Base-by-base conservation (phyloP, 2,888 invertebrate genomes). In the Zeuzera pyrina region DNA sequence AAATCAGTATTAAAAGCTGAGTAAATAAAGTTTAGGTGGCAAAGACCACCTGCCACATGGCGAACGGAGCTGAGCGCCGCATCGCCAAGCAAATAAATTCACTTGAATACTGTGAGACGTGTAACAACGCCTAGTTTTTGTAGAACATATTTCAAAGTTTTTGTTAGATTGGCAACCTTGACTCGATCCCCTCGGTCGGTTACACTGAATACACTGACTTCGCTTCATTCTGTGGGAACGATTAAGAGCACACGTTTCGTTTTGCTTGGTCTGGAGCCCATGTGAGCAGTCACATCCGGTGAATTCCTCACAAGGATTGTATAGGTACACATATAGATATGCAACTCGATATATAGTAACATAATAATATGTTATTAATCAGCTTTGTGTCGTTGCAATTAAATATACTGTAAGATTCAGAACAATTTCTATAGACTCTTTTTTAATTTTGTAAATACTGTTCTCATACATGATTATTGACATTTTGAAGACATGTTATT, bases 101-200 rank as follows among this genome's bases (percentile, higher is more conserved):
- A 55, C 58, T 63, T 49, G 49, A 65, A 65, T 57, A 63, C 58
- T 57, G 58, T 57, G 58, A 48, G 54, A 55, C 63, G 51, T 58
- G 59, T 60, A 56, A 54, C 53, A 51, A 57, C 54, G 62, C 42
- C 65, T 66, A 67, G 59, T 73, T 72, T 76, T 71, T 73, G 54
- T 54, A 45, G 45, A 40, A 48, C 46, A 57, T 54, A 54, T 58
- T 59, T 52, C 50, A 55, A 63, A 55, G 42, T 51, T 59, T 77
- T 79, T 74, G 64, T 69, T 64, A 60, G 57, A 67, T 69, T 72
- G 56, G 63, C 63, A 77, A 68, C 79, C 77, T 77, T 73, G 76
- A 70, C 60, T 69, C 58, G 66, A 58, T 65, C 66, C 72, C 69
- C 63, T 65, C 55, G 52, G 63, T 65, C 55, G 52, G 63, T 55